Percentiles rank a stretch among this genome's conserved stretches.
phyloP scores from a whole-genome alignment of 1,140 invertebrate species.

The Drosophila bifasciata region DNA sequence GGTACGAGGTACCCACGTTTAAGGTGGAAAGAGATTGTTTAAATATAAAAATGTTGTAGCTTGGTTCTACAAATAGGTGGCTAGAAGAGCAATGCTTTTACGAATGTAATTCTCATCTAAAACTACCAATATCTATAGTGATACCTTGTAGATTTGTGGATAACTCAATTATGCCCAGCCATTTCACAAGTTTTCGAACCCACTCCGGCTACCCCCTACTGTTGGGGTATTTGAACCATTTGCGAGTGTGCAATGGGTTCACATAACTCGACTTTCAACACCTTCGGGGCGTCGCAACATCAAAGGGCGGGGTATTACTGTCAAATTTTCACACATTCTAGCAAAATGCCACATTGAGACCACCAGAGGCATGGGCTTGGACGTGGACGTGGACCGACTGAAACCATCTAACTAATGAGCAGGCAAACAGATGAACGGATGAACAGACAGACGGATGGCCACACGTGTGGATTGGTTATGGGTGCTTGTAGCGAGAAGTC shows the following conservation, averaged over 20 bases:
- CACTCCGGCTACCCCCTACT: not conserved
- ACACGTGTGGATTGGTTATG: conserved; percentile 18
- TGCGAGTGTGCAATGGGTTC: too few species aligned
- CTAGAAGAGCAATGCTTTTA: too few species aligned
- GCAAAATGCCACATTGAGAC: conserved; percentile 10
- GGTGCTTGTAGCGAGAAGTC: not conserved
- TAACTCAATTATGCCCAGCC: conserved; percentile 42
- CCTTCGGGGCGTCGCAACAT: conserved; percentile 50
- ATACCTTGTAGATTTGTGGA: conserved; percentile 28
- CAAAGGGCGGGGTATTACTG: conserved; percentile 68
- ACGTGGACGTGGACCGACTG: not conserved
- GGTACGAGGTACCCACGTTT: too few species aligned
- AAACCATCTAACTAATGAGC: conserved; percentile 57
- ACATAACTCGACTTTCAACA: conserved; percentile 53
- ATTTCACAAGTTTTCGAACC: conserved; percentile 30
- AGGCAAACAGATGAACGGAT: conserved; percentile 51
- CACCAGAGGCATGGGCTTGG: conserved; percentile 10
- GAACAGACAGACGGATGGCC: conserved; percentile 26
- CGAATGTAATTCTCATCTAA: too few species aligned
- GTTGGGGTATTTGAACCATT: not conserved
- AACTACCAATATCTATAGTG: conserved; percentile 7
- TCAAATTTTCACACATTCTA: conserved; percentile 75
- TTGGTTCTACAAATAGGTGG: too few species aligned
- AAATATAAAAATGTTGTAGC: not conserved
- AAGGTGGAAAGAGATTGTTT: not conserved